Evolutionary conservation across 2,113 vertebrate genomes (phyloP), one percentile per base, ranked within the genome.

Genomic region (Lonchura striata): DNA sequence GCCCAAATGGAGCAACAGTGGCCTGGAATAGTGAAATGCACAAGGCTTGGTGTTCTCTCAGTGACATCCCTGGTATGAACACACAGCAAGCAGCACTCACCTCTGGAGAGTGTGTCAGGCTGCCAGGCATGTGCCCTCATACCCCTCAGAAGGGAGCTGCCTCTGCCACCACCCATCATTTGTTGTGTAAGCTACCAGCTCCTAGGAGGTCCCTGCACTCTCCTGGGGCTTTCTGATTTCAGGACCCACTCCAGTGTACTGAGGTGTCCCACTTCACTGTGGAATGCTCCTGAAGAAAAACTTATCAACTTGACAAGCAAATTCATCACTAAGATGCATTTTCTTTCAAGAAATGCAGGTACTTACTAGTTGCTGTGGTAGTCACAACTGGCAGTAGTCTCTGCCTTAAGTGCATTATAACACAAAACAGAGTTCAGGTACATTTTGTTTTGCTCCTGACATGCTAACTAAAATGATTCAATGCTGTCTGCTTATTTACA

Each of bases 11-110:
- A 56, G 17, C 24, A 56, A 15, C 4, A 88, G 42, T 11, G 50
- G 8, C 12, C 50, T 27, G 33, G 27, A 33, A 50, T 7, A 24
- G 7, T 20, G 18, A 27, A 20, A 18, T 33, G 44, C 7, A 44
- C 25, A 27, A 72, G 31, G 37, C 18, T 44, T 30, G 19, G 33
- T 30, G 22, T 37, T 81, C 33, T 66, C 68, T 24, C 10, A 6
- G 52, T 9, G 44, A 44, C 33, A 39, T 23, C 33, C 52, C 33
- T 30, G 15, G n/a, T 12, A 21, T 0, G 0, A 66, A 13, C 13
- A 24, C 33, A 15, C 6, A 8, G 31, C 3, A 28, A 28, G 37
- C 12, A 72, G 68, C 33, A 50, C 22, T 11, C 4, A 22, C 15
- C 22, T 50, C 42, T 6, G 27, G 50, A 50, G 30, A 20, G 17